These are phyloP conservation scores for Notodonta dromedarius DNA, from an alignment of 2,888 invertebrate species.

Conservation along the genomic window DNA sequence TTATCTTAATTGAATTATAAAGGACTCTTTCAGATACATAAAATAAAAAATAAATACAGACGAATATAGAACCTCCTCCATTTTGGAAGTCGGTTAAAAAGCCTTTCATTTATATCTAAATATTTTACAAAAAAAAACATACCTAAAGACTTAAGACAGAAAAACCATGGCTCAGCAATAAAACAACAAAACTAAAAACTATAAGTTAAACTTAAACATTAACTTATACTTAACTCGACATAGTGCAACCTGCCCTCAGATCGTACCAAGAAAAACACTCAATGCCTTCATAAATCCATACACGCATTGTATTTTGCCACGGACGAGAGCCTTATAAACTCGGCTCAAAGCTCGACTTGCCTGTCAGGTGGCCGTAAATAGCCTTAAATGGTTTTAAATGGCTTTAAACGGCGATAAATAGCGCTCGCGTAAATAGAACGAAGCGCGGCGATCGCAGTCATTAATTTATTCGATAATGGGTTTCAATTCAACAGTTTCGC, in stretches of 20 bases:
- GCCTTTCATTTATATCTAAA: too few relatives aligned
- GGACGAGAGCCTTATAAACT: conserved; percentile 61
- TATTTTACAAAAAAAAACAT: too few relatives aligned
- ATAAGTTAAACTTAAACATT: neutral
- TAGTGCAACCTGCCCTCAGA: conserved; percentile 35
- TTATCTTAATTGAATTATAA: too few relatives aligned
- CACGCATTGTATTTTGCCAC: conserved; percentile 50
- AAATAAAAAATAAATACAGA: too few relatives aligned
- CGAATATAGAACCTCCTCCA: too few relatives aligned
- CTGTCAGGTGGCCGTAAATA: conserved; percentile 58
- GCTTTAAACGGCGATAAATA: conserved; percentile 50
- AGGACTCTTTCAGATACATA: too few relatives aligned
- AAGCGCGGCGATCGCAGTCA: conserved; percentile 46
- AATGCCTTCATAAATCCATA: conserved; percentile 65
- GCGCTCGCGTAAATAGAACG: conserved; percentile 45
- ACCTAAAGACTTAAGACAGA: too few relatives aligned
- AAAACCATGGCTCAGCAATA: too few relatives aligned
- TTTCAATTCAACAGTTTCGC: conserved; percentile 28
- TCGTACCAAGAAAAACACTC: conserved; percentile 66
- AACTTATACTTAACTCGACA: neutral
- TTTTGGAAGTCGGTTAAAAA: too few relatives aligned
- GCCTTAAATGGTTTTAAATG: conserved; percentile 45
- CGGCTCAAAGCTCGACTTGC: conserved; percentile 46
- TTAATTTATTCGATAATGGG: conserved; percentile 51
- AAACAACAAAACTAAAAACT: too few relatives aligned